Evolutionary conservation across 2,888 invertebrate species (phyloP).

Genomic region (Eutolmus rufibarbis): DNA sequence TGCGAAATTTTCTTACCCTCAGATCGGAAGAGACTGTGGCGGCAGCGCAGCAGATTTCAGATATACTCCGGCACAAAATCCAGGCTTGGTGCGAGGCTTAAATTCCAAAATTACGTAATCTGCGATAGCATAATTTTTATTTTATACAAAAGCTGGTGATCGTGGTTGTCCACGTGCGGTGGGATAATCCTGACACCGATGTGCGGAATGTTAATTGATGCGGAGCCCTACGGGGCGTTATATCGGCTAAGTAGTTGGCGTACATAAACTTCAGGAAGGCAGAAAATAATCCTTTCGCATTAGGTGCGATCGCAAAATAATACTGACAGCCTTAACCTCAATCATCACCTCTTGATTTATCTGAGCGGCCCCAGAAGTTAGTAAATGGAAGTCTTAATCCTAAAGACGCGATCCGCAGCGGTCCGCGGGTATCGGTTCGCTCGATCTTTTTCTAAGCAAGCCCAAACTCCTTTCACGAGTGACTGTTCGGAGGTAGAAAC

Average conservation of each 20-base stretch:
- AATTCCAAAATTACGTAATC: not conserved
- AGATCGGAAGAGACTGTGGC: not conserved
- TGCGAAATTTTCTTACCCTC: not conserved
- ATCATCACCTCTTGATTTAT: not conserved
- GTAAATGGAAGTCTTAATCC: constrained; percentile 5
- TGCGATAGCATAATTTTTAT: not conserved
- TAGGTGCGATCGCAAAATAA: not conserved
- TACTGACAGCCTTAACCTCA: not conserved
- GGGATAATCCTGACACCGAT: not conserved
- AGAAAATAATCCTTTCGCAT: not conserved
- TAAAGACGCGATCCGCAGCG: not conserved
- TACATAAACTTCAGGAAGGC: not conserved
- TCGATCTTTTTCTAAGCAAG: not conserved
- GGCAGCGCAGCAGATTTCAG: not conserved
- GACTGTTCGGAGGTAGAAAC: not conserved
- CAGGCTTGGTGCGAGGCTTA: not conserved
- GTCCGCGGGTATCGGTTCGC: not conserved
- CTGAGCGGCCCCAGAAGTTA: not conserved
- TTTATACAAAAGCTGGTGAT: not conserved
- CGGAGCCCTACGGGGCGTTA: not conserved
- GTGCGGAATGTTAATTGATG: not conserved
- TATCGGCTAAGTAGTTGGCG: not conserved
- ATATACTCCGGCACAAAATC: not conserved
- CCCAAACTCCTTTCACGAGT: not conserved
- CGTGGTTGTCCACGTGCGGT: not conserved